Percentiles rank a stretch among this genome's conserved stretches.
Evolutionary conservation across 2,888 invertebrate genomes (phyloP).

Genomic region (Xestobium rufovillosum): DNA sequence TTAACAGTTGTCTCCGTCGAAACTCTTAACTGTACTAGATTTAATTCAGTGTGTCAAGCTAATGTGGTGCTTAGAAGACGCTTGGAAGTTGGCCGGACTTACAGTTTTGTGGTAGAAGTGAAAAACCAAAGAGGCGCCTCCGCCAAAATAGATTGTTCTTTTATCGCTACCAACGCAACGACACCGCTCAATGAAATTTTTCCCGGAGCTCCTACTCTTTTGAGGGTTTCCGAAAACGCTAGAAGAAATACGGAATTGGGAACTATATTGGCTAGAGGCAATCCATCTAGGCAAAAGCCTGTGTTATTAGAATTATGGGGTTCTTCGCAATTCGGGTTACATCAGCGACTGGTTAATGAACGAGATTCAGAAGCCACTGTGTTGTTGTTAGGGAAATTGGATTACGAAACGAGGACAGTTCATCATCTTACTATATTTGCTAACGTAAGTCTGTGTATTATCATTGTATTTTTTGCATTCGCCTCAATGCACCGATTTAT

Average conservation of each 20-base stretch:
- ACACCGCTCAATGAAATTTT: slow-evolving; percentile 77
- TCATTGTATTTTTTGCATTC: too few species aligned
- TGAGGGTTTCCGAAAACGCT: slow-evolving; percentile 39
- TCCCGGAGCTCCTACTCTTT: slow-evolving; percentile 56
- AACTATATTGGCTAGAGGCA: slow-evolving; percentile 73
- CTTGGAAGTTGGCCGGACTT: slow-evolving; percentile 72
- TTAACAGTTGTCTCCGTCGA: slow-evolving; percentile 71
- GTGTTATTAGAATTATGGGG: slow-evolving; percentile 80
- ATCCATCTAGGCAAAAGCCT: slow-evolving; percentile 67
- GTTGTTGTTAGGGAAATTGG: slow-evolving; percentile 67
- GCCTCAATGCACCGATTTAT: background rate
- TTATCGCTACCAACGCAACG: slow-evolving; percentile 69
- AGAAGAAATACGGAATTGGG: slow-evolving; percentile 70
- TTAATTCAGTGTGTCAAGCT: slow-evolving; percentile 84
- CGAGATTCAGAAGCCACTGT: slow-evolving; percentile 76
- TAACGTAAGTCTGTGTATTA: slow-evolving; percentile 61
- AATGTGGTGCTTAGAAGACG: slow-evolving; percentile 72
- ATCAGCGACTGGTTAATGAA: slow-evolving; percentile 65
- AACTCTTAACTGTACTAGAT: slow-evolving; percentile 74
- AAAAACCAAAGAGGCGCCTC: slow-evolving; percentile 64
- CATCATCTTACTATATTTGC: slow-evolving; percentile 81
- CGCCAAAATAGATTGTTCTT: slow-evolving; percentile 54
- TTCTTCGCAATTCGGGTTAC: slow-evolving; percentile 67
- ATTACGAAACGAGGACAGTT: slow-evolving; percentile 84
- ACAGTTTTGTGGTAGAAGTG: slow-evolving; percentile 63